Evolutionary conservation across 2,113 vertebrate genomes (phyloP), one percentile per base, ranked within the genome.

Genomic region (Psammodynastes pulverulentus): DNA sequence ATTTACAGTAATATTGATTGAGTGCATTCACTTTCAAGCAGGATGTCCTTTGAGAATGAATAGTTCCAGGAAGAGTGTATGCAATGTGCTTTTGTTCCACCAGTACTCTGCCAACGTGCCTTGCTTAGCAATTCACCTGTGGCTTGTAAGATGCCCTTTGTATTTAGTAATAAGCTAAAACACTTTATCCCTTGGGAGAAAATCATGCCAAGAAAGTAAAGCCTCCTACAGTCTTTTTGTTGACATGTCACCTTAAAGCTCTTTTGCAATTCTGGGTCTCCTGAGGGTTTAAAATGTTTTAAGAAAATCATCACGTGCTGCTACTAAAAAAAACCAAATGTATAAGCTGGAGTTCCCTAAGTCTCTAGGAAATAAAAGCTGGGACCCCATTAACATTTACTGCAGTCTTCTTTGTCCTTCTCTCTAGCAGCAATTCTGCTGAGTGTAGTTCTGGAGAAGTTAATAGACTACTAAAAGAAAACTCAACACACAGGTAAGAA

Each of bases 211-310:
- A 23, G 89, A 29, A 0, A 4, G 8, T 67, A 85, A 53, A 93
- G 26, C 93, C 94, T 85, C 84, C 48, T 48, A 85, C 51, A 94
- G 94, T 96, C 94, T 91, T 62, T 92, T 91, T 87, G 84, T 94
- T 91, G 93, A 89, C 88, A 92, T 90, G 90, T 94, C 90, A 87
- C 89, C 91, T 93, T 94, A 96, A 97, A 96, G 96, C 95, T 91
- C 95, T 7, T 96, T 96, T 95, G 93, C 95, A 88, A 94, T 93
- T 96, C 84, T 88, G n/a, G 95, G 94, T 95, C 95, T 96, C 96
- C 92, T 93, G 94, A 0, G 58, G 84, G 89, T 90, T 93, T 93
- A 87, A 96, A 96, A 95, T 95, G 39, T 93, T 96, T 97, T 97
- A 97, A 89, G 92, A 89, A 34, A 39, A 85, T 86, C 93, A 94